These are phyloP conservation scores for Entomyzon cyanotis DNA, from an alignment of 2,113 vertebrate genomes.

Conservation along the genomic window DNA sequence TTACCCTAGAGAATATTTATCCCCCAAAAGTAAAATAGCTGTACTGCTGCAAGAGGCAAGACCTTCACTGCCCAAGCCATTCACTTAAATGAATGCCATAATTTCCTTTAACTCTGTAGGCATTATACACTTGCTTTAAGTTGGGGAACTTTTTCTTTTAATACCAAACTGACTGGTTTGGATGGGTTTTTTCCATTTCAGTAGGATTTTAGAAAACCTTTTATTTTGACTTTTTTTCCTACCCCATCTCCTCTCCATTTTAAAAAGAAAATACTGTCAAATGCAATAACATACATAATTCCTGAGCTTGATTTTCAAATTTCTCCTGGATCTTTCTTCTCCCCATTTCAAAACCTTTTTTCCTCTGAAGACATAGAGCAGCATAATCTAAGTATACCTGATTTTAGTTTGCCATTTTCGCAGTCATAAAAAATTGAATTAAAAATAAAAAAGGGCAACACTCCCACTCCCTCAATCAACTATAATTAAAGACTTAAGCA, in stretches of 20 bases:
- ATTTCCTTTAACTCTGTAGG: not conserved
- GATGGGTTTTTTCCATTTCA: not conserved
- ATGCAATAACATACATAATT: not conserved
- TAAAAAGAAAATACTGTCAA: accelerated
- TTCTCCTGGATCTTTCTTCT: not conserved
- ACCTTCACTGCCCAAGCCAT: not conserved
- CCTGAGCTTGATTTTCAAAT: not conserved
- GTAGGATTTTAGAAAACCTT: not conserved
- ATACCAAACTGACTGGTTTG: not conserved
- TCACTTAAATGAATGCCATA: not conserved
- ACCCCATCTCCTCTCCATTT: not conserved
- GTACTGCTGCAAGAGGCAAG: not conserved
- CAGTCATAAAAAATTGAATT: not conserved
- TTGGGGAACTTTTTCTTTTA: not conserved
- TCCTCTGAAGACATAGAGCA: not conserved
- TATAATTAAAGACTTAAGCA: not conserved
- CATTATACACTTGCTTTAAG: not conserved
- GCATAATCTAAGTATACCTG: not conserved
- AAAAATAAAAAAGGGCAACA: not conserved
- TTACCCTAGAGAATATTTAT: not conserved
- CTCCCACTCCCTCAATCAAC: not conserved
- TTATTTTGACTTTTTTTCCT: not conserved
- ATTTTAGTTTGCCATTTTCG: not conserved
- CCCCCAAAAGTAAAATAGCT: not conserved
- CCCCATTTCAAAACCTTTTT: not conserved